Evolutionary conservation across 1,140 invertebrate species (phyloP).

Genomic region (Drosophila trapezifrons): DNA sequence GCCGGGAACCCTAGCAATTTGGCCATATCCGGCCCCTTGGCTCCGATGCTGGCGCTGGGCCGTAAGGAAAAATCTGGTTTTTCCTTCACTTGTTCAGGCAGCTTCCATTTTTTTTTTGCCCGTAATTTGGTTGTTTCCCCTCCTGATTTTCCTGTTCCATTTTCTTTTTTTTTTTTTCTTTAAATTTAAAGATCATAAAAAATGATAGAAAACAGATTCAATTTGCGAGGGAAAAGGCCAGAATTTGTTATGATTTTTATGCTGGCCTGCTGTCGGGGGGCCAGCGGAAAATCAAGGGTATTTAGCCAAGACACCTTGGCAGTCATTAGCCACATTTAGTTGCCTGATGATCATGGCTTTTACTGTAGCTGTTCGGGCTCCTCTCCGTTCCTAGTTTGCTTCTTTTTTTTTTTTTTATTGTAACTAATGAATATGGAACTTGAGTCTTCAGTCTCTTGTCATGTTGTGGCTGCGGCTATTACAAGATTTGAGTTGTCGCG

Average conservation of each 20-base stretch:
- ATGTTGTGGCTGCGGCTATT: conserved; percentile 66
- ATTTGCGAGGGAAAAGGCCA: conserved; percentile 30
- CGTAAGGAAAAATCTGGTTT: conserved; percentile 73
- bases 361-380: conserved; percentile 24
- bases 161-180: background rate
- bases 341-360: conserved; percentile 63
- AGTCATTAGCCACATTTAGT: conserved; percentile 72
- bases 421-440: conserved; percentile 82
- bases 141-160: conserved; percentile 41
- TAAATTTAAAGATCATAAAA: conserved; percentile 47
- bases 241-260: conserved; percentile 35
- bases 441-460: conserved; percentile 75
- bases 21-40: conserved; percentile 78
- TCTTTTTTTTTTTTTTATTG: conserved; percentile 51
- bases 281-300: conserved; percentile 34
- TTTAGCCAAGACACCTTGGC: conserved; percentile 56
- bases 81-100: conserved; percentile 53
- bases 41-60: conserved; percentile 58
- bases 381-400: conserved; percentile 7
- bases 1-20: conserved; percentile 79
- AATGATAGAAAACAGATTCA: conserved; percentile 40
- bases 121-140: conserved; percentile 53
- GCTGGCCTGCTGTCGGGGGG: conserved; percentile 2
- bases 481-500: conserved; percentile 72
- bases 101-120: conserved; percentile 40